Percentiles rank a stretch among this genome's conserved stretches.
Evolutionary conservation across 2,113 vertebrate species (phyloP).

Genomic region (Platycercus adscitus): DNA sequence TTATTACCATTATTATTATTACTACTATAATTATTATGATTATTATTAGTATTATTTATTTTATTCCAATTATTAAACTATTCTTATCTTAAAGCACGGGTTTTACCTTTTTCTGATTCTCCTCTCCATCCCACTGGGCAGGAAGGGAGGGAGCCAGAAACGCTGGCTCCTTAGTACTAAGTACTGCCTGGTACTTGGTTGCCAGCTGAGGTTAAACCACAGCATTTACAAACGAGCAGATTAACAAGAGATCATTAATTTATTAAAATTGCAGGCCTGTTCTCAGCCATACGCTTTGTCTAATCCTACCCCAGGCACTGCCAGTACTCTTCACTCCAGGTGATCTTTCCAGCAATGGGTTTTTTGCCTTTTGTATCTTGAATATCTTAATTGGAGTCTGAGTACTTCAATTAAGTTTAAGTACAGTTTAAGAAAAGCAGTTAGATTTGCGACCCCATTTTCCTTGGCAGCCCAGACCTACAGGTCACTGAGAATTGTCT

Average conservation of each 20-base stretch:
- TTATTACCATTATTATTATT: not conserved
- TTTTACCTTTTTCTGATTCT: not conserved
- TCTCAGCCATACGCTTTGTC: not conserved
- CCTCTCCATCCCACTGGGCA: not conserved
- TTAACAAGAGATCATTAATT: not conserved
- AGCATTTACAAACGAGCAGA: not conserved
- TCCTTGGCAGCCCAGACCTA: not conserved
- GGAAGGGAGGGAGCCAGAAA: not conserved
- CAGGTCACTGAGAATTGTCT: not conserved
- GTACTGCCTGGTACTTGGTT: not conserved
- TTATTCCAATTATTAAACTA: not conserved
- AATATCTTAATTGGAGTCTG: not conserved
- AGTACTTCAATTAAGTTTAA: too few species aligned
- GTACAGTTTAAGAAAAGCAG: not conserved
- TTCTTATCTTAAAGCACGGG: not conserved
- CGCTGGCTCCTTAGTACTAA: not conserved
- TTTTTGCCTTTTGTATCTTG: not conserved
- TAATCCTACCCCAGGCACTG: not conserved
- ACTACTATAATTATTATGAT: accelerated
- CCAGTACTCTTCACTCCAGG: not conserved
- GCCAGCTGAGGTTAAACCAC: not conserved
- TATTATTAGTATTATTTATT: not conserved
- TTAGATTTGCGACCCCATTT: not conserved
- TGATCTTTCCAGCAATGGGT: not conserved
- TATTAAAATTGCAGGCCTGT: not conserved